A percentile compares a stretch with the other conserved stretches of the same genome.
Conservation (phyloP, 2,888 invertebrate genomes). For the Panorpa germanica region DNA sequence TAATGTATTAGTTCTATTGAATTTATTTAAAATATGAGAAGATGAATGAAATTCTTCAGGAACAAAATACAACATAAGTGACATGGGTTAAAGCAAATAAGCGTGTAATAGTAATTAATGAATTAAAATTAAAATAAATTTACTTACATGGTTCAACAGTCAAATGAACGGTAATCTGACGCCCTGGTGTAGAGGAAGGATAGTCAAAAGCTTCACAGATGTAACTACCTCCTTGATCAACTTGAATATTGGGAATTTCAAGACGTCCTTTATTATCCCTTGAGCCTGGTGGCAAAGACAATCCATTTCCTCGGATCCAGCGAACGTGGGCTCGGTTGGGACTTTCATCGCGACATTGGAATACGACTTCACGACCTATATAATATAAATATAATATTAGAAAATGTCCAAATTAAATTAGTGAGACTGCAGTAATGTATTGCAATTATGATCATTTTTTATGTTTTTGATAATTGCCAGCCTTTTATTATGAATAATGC, state of each 20-base stretch:
- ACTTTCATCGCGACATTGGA: conserved; percentile 88
- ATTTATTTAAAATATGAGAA: no score
- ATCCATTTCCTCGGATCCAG: conserved; percentile 53
- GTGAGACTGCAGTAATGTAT: conserved; percentile 1
- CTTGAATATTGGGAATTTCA: conserved; percentile 64
- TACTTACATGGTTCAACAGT: conserved; percentile 62
- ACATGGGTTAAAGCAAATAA: no score
- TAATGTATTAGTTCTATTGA: background rate
- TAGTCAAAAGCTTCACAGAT: conserved; percentile 63
- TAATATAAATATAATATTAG: conserved; percentile 3
- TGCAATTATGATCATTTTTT: conserved; percentile 10
- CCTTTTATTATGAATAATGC: conserved; percentile 5
- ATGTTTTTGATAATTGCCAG: conserved; percentile 6
- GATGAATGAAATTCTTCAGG: no score
- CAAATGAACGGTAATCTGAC: conserved; percentile 47
- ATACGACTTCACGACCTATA: conserved; percentile 76
- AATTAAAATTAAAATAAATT: conserved; percentile 2
- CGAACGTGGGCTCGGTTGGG: conserved; percentile 50
- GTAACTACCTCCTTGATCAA: conserved; percentile 63
- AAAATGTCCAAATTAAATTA: background rate
- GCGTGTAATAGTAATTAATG: background rate
- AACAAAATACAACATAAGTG: no score
- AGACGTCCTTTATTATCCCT: conserved; percentile 57
- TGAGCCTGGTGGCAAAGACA: conserved; percentile 59
- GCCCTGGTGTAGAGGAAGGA: conserved; percentile 37